phyloP scores from a whole-genome alignment of 2,113 vertebrate species.

The Entomyzon cyanotis region DNA sequence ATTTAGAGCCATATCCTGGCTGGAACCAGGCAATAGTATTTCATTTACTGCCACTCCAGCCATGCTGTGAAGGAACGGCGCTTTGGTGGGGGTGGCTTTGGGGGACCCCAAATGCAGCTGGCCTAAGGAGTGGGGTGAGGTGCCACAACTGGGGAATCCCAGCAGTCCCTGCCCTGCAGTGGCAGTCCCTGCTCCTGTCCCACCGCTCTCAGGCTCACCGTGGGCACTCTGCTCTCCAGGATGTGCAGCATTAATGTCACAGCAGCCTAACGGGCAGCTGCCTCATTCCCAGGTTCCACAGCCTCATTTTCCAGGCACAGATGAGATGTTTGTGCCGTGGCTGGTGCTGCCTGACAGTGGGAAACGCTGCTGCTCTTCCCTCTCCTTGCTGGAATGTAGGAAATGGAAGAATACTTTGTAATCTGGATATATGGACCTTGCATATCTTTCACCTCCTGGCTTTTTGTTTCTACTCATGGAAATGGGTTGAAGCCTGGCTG shows the following conservation, averaged over 20 bases:
- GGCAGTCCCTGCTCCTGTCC: background rate
- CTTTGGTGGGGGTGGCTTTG: background rate
- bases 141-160: background rate
- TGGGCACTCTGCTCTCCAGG: background rate
- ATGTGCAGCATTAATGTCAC: background rate
- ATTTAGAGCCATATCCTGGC: constrained; percentile 16
- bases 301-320: background rate
- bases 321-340: background rate
- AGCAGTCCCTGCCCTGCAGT: background rate
- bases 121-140: background rate
- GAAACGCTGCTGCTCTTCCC: background rate
- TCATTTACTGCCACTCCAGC: background rate
- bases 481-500: background rate
- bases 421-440: background rate
- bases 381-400: background rate
- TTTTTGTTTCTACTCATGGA: background rate
- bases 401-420: background rate
- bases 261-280: constrained; percentile 11
- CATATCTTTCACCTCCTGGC: background rate
- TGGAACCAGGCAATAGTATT: constrained; percentile 15
- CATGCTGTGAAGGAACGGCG: rapidly evolving
- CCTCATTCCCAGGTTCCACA: background rate
- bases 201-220: background rate
- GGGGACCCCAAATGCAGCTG: rapidly evolving
- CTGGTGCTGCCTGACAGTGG: background rate